phyloP scores from a whole-genome alignment of 2,797 vertebrate species.

The Hoplostethus atlanticus region DNA sequence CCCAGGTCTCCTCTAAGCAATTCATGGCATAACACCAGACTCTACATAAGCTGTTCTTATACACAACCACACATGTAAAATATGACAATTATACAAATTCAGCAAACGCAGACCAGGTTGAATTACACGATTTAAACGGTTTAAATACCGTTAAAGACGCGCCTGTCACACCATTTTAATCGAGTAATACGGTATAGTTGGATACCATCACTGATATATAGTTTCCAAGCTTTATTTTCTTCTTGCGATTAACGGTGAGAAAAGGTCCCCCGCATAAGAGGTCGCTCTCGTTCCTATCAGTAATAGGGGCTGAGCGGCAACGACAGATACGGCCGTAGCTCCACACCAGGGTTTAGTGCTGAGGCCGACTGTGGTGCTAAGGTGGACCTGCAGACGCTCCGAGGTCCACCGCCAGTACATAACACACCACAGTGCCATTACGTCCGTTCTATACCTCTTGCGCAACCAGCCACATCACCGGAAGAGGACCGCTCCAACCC shows the following conservation, averaged over 20 bases:
- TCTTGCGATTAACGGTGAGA: neutral
- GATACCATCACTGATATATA: too few relatives aligned
- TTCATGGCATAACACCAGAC: neutral
- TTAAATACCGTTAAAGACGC: slow-evolving; percentile 5
- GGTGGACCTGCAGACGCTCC: slow-evolving; percentile 30
- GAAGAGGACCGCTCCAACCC: slow-evolving; percentile 43
- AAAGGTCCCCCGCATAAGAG: neutral
- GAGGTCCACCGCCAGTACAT: slow-evolving; percentile 14
- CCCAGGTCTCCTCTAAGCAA: slow-evolving; percentile 21
- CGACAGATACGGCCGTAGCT: neutral
- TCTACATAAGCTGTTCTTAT: slow-evolving; percentile 12
- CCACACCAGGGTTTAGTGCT: neutral
- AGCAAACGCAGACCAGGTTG: neutral
- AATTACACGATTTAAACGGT: slow-evolving; percentile 14
- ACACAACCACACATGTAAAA: neutral
- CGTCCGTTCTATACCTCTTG: slow-evolving; percentile 59
- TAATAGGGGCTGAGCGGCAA: slow-evolving; percentile 4
- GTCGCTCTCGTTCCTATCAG: slow-evolving; percentile 8
- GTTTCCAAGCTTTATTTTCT: too few relatives aligned
- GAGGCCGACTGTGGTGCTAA: slow-evolving; percentile 56
- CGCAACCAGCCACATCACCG: slow-evolving; percentile 28
- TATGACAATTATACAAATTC: neutral
- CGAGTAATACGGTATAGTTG: neutral
- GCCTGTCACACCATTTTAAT: neutral
- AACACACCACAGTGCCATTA: slow-evolving; percentile 59